Base-by-base conservation (phyloP, 2,797 vertebrate species). In the Setipinna tenuifilis region DNA sequence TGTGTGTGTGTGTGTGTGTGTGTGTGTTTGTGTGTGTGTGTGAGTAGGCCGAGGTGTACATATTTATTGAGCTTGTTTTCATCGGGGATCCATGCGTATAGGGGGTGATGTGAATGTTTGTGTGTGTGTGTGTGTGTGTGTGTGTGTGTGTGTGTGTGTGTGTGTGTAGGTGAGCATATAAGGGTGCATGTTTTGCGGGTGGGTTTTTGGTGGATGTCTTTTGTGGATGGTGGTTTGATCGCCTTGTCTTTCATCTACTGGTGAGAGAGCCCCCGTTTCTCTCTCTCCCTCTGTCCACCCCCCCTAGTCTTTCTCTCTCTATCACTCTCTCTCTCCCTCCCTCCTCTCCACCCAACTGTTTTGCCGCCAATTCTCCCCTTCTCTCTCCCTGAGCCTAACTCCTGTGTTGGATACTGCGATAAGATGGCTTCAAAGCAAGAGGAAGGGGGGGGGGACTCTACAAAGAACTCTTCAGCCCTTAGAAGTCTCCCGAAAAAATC, bases 401-500 rank as follows among this genome's bases (percentile, higher is more conserved):
- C 61, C 48, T 83, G 78, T 46, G 80, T 23, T 83, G 48, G 65
- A 61, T 57, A 48, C 82, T 41, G 80, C 61, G 85, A 84, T 75
- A 81, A 78, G 44, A 35, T 61, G 58, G 46, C 83, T 87, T 87
- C 83, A 90, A 85, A 88, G 65, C 65, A 44, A 84, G 17, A 35
- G 9, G n/a, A 83, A 58, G 50, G 9, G 35, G 41, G 16, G 17
- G 71, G 71, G 57, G 54, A 48, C 71, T 83, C 83, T 85, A 84
- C 86, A 89, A 87, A 89, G 85, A 85, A 57, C 71, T 46, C 82
- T 48, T 58, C 83, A 46, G 44, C 48, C 61, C 84, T 86, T 25
- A 83, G 85, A 89, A 83, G 83, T 86, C 50, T 68, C 7, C 11
- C 23, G 21, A 46, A 83, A 83, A 87, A 57, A 86, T 57, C 65